Evolutionary conservation across 2,113 vertebrate genomes (phyloP), one percentile per base, ranked within the genome.

Genomic region (Toxotes jaculatrix): DNA sequence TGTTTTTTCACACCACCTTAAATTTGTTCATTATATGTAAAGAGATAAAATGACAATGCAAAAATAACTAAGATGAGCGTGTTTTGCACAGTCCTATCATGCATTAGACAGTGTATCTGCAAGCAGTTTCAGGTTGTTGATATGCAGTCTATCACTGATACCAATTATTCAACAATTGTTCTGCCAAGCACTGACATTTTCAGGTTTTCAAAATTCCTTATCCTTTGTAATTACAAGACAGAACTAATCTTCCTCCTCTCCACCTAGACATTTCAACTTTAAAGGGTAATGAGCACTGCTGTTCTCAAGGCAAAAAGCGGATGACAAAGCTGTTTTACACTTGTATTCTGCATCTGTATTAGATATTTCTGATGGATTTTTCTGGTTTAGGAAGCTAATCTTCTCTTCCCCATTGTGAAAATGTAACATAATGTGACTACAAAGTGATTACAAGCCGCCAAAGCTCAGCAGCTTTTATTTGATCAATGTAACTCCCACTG

Each of bases 261-360:
- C 5, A 66, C 59, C 4, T 9, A 21, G 57, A 68, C 31, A 19
- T 49, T 27, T 42, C 23, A 64, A 71, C 32, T 57, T 27, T 43
- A 27, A 74, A 51, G 31, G 16, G 27, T 59, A 64, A 86, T 69
- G 49, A 59, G 56, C 32, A 40, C 47, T 43, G 56, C 51, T 64
- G 62, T 23, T 73, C 47, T 42, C 12, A 60, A 77, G 57, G 43
- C 49, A 64, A 45, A 49, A 43, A 31, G 40, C 1, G 32, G 27
- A 34, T 45, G 38, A 71, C 27, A 72, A 45, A 71, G 49, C 67
- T 16, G 38, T 10, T 31, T 47, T 43, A 45, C 9, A 23, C 34
- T 17, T 43, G 13, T 53, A 34, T 63, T 79, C 31, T 55, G 16
- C 34, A 62, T 43, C 38, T 78, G 4, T 1, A 12, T 43, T 5